Conservation (phyloP, 2,113 vertebrate species). For the Elachura formosa region DNA sequence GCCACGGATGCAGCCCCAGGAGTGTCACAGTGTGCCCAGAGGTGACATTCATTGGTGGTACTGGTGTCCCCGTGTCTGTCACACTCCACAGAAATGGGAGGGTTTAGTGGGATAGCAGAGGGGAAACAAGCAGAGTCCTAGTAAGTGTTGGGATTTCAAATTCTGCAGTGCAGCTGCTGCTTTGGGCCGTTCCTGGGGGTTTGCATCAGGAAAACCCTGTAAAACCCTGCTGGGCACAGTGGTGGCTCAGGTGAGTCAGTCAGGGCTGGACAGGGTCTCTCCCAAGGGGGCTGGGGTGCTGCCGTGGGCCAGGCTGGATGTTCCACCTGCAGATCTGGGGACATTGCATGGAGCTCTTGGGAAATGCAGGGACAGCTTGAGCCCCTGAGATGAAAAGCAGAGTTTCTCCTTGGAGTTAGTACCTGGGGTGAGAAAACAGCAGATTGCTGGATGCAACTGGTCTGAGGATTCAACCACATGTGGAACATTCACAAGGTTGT, state of each 20-base stretch:
- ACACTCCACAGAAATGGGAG: background rate
- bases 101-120: background rate
- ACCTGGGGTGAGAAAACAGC: background rate
- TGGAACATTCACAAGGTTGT: background rate
- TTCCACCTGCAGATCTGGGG: background rate
- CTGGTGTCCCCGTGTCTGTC: rapidly evolving
- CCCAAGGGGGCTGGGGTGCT: background rate
- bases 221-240: background rate
- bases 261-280: background rate
- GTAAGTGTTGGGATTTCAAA: background rate
- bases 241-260: background rate
- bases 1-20: background rate
- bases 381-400: background rate
- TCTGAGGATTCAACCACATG: rapidly evolving
- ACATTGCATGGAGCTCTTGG: background rate
- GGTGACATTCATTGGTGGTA: background rate
- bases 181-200: background rate
- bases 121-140: background rate
- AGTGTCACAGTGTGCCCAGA: background rate
- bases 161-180: background rate
- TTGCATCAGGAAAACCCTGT: background rate
- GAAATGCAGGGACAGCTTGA: background rate
- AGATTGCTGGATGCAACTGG: rapidly evolving
- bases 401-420: background rate
- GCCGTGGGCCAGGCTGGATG: rapidly evolving